These are phyloP conservation scores for Polydrusus pterygomalis DNA, from an alignment of 2,888 invertebrate species.

Conservation along the genomic window DNA sequence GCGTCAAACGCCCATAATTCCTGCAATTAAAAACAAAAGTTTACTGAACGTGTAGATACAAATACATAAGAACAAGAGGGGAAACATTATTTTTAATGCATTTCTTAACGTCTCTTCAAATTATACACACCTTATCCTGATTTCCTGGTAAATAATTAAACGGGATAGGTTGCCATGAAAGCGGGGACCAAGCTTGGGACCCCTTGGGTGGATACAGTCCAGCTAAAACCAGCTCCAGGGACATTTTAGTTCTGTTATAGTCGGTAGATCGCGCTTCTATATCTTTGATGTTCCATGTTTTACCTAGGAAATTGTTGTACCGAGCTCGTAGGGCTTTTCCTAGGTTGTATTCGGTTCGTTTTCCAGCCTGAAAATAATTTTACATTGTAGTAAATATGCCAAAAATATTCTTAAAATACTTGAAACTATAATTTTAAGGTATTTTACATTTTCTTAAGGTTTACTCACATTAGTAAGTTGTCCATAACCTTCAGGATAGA, in stretches of 20 bases:
- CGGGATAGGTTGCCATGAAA: conserved; percentile 65
- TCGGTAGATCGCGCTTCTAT: conserved; percentile 81
- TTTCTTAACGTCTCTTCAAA: background rate
- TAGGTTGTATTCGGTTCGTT: conserved; percentile 56
- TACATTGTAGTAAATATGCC: too few species aligned
- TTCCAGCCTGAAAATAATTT: conserved; percentile 62
- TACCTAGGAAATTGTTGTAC: conserved; percentile 21
- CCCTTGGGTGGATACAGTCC: conserved; percentile 79
- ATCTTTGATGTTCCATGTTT: conserved; percentile 75
- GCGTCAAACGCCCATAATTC: conserved; percentile 24
- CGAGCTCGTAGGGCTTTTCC: conserved; percentile 3
- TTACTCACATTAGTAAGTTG: conserved; percentile 43
- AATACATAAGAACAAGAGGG: too few species aligned
- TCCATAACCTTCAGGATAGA: conserved; percentile 32
- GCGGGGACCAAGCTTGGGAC: conserved; percentile 73
- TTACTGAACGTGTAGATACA: too few species aligned
- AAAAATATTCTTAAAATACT: too few species aligned
- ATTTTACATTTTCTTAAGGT: conserved; percentile 52
- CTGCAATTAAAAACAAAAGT: conserved; percentile 7
- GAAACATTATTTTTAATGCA: too few species aligned
- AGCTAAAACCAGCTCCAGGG: conserved; percentile 79
- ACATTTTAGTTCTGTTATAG: conserved; percentile 82
- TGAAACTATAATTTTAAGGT: background rate
- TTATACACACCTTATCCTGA: conserved; percentile 56
- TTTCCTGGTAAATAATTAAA: conserved; percentile 57